These are phyloP conservation scores for Ceyx erithaca DNA, from an alignment of 2,797 vertebrate genomes.

Conservation along the genomic window DNA sequence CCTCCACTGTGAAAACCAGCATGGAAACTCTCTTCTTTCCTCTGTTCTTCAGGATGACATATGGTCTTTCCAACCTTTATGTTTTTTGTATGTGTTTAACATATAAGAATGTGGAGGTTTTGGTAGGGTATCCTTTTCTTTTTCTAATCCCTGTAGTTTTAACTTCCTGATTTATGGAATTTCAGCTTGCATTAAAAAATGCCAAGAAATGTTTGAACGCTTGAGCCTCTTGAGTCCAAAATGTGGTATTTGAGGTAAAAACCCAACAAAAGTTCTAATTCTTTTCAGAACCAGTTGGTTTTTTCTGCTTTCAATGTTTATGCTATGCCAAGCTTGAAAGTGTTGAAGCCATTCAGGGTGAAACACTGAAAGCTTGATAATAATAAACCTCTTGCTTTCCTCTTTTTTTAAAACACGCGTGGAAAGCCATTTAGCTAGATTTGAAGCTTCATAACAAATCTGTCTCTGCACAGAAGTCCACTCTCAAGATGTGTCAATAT, in stretches of 20 bases:
- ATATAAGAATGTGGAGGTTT: fast-evolving
- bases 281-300: not conserved
- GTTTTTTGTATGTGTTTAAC: not conserved
- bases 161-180: not conserved
- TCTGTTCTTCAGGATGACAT: not conserved
- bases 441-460: not conserved
- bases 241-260: not conserved
- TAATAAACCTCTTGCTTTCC: not conserved
- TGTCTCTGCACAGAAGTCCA: not conserved
- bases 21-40: not conserved
- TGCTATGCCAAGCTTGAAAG: not conserved
- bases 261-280: not conserved
- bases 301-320: not conserved
- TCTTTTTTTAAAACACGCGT: not conserved
- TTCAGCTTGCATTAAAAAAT: not conserved
- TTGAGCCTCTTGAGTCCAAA: not conserved
- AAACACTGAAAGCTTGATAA: not conserved
- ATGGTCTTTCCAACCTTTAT: not conserved
- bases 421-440: not conserved
- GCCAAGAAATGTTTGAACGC: not conserved
- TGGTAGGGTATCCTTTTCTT: not conserved
- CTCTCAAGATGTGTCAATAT: not conserved
- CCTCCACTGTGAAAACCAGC: not conserved
- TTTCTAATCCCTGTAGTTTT: not conserved
- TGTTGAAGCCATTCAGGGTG: not conserved